These are phyloP conservation scores for Yoshiicerus persimilis DNA, from an alignment of 1,140 invertebrate species.

Conservation along the genomic window DNA sequence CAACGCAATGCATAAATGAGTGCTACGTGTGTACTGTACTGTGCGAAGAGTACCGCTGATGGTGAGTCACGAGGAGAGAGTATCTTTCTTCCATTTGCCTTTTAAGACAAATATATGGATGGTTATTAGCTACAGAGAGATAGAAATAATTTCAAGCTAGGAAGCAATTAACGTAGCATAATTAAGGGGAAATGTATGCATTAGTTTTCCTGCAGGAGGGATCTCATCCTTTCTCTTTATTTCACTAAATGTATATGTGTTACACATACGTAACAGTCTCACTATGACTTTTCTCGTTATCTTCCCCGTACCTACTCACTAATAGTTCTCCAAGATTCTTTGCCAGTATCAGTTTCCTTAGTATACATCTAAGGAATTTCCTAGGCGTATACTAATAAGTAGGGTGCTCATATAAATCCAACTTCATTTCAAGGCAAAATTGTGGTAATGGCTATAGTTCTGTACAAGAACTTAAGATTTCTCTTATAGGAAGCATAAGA, in stretches of 20 bases:
- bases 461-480: not conserved
- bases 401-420: not conserved
- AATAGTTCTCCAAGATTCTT: not conserved
- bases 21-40: not conserved
- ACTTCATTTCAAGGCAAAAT: not conserved
- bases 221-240: not conserved
- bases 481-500: not conserved
- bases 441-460: not conserved
- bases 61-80: not conserved
- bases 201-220: conserved; percentile 25
- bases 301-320: not conserved
- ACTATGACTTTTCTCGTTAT: not conserved
- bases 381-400: too few relatives aligned
- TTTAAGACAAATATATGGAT: conserved; percentile 24
- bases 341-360: not conserved
- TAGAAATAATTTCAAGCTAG: conserved; percentile 9
- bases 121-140: conserved; percentile 24
- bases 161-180: conserved; percentile 31
- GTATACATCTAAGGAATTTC: too few relatives aligned
- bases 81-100: conserved; percentile 1
- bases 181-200: conserved; percentile 28
- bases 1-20: not conserved
- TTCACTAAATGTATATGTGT: not conserved
- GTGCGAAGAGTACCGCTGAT: not conserved
- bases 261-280: not conserved